A percentile compares a stretch with the other conserved stretches of the same genome.
Conservation (phyloP, 2,888 invertebrate species). For the Synergus umbraculus region DNA sequence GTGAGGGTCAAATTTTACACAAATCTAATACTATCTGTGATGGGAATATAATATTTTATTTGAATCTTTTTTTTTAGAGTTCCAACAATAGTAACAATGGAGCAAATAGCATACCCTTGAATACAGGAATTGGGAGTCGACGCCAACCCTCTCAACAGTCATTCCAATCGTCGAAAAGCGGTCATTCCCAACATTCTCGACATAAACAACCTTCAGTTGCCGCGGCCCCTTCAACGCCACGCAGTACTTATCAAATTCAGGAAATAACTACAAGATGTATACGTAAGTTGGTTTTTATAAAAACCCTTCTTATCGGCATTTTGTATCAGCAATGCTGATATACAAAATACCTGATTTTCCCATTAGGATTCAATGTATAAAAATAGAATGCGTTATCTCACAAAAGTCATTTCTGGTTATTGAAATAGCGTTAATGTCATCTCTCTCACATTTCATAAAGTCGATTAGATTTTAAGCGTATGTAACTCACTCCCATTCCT, state of each 20-base stretch:
- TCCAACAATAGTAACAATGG: conserved; percentile 70
- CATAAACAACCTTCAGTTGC: conserved; percentile 62
- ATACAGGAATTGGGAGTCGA: conserved; percentile 65
- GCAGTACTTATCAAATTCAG: conserved; percentile 64
- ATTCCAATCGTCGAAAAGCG: conserved; percentile 73
- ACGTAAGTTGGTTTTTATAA: conserved; percentile 63
- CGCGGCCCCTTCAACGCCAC: conserved; percentile 58
- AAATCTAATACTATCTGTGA: no score
- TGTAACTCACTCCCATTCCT: no score
- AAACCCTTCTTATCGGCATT: neutral
- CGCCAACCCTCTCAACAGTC: conserved; percentile 75
- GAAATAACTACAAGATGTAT: conserved; percentile 66
- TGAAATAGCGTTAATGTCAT: no score
- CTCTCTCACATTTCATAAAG: no score
- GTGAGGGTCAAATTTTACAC: no score
- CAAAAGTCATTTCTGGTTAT: no score
- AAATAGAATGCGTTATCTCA: no score
- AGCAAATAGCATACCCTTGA: conserved; percentile 63
- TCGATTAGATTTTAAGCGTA: no score
- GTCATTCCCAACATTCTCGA: conserved; percentile 68
- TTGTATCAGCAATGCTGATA: no score
- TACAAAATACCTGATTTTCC: no score
- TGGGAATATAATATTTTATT: no score
- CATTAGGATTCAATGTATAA: no score
- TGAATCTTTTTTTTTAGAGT: conserved; percentile 61